A percentile compares a stretch with the other conserved stretches of the same genome.
phyloP scores from a whole-genome alignment of 2,113 vertebrate species.

The Pao palembangensis region DNA sequence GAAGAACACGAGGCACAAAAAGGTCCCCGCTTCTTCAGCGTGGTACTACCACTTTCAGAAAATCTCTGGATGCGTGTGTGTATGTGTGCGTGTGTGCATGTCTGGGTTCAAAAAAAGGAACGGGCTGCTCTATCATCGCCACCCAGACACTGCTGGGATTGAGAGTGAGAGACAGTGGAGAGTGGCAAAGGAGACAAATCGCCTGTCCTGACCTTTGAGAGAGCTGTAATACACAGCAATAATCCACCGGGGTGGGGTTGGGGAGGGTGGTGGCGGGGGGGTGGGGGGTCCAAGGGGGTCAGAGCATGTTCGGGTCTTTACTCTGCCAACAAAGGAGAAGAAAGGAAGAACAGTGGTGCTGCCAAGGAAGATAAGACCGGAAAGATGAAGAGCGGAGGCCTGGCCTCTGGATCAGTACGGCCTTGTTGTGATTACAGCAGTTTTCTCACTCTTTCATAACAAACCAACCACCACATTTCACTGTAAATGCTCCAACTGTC shows the following conservation, averaged over 20 bases:
- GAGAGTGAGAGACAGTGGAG: conserved; percentile 39
- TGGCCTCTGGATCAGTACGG: neutral
- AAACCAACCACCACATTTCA: conserved; percentile 17
- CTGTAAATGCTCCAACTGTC: conserved; percentile 9
- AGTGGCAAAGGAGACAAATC: conserved; percentile 46
- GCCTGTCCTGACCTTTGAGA: conserved; percentile 67
- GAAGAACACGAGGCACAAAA: no score
- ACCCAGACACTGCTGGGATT: conserved; percentile 60
- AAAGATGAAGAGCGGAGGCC: conserved; percentile 6
- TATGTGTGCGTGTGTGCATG: no score
- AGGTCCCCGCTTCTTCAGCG: no score
- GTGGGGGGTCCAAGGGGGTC: conserved; percentile 10
- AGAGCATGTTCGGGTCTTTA: conserved; percentile 27
- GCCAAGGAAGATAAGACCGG: conserved; percentile 35
- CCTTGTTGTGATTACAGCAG: conserved; percentile 12
- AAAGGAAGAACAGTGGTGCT: conserved; percentile 1
- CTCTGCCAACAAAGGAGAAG: conserved; percentile 28
- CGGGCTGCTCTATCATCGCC: conserved; percentile 46
- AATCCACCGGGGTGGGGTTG: conserved; percentile 33
- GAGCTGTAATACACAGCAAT: conserved; percentile 56
- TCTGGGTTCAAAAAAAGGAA: neutral
- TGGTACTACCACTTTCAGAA: no score
- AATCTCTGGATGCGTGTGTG: no score
- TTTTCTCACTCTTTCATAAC: conserved; percentile 26
- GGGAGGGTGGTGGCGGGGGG: neutral